Conservation (phyloP, 2,888 invertebrate genomes). For the Chaetoderma sp. region DNA sequence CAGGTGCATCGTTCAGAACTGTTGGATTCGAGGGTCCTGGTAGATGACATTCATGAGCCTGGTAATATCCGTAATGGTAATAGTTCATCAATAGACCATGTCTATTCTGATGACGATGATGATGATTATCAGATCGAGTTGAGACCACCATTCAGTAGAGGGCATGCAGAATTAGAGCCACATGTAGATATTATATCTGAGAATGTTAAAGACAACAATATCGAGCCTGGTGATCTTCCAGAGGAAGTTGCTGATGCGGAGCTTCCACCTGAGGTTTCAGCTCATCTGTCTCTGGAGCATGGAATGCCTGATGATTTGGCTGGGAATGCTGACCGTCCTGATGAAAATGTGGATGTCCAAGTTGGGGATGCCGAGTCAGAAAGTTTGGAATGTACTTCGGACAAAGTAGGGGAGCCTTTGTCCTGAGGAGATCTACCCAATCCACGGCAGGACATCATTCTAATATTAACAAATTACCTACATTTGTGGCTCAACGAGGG, state of each 20-base stretch:
- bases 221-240: neutral
- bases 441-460: neutral
- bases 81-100: too few relatives aligned
- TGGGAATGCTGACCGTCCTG: neutral
- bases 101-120: too few relatives aligned
- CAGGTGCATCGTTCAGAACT: neutral
- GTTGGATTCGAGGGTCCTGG: neutral
- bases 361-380: neutral
- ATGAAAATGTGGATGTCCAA: neutral
- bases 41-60: neutral
- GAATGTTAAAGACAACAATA: neutral
- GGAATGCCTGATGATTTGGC: too few relatives aligned
- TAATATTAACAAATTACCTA: neutral
- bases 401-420: neutral
- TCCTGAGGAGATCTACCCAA: neutral
- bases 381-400: neutral
- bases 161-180: neutral
- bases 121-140: too few relatives aligned
- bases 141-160: too few relatives aligned
- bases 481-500: neutral
- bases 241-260: too few relatives aligned
- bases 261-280: too few relatives aligned
- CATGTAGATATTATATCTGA: neutral
- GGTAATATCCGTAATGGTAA: too few relatives aligned
- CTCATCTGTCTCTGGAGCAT: too few relatives aligned